Base-by-base conservation (phyloP, 1,140 invertebrate species). In the Amphibalanus amphitrite region DNA sequence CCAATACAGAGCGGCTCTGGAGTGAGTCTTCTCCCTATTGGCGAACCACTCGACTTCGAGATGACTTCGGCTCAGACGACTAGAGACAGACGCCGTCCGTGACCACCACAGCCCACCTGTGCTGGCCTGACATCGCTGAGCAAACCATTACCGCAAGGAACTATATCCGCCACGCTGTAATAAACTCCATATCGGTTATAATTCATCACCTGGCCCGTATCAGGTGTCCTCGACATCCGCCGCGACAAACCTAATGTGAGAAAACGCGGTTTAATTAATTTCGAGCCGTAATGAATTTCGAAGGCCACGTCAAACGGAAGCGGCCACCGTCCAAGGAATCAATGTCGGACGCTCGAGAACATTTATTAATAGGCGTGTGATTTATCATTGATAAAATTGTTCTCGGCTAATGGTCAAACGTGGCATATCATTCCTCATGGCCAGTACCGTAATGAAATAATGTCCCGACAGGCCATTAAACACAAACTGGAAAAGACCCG, bases 301-400 rank as follows among this genome's bases (percentile, higher is more conserved):
- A 59, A 59, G 20, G 47, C 17, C 47, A 20, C 13, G 10, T 17
- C 23, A 20, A 20, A 59, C 47, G 47, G 47, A 59, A 59, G 47
- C 20, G 13, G 20, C 47, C 47, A 59, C 47, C 47, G 20, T 3
- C 10, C 17, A 23, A 1, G 47, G 47, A 59, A 59, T 59, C 47
- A 59, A 23, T 59, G 47, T 59, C 47, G 23, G 47, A 20, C 47
- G 47, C 10, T 20, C 47, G 47, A 1, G 6, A 23, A 20, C 47
- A 59, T 59, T 59, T 59, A 59, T 59, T 59, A 59, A 59, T 59
- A 59, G 23, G 13, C 47, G 47, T 59, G 47, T 59, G 47, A 59
- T 59, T 59, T 59, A 59, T 59, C 47, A 59, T 59, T 59, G 47
- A 59, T 59, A 59, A 59, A 59, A 59, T 59, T 59, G 47, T 59